Base-by-base conservation (phyloP, 2,888 invertebrate species). In the Ophraella communa region DNA sequence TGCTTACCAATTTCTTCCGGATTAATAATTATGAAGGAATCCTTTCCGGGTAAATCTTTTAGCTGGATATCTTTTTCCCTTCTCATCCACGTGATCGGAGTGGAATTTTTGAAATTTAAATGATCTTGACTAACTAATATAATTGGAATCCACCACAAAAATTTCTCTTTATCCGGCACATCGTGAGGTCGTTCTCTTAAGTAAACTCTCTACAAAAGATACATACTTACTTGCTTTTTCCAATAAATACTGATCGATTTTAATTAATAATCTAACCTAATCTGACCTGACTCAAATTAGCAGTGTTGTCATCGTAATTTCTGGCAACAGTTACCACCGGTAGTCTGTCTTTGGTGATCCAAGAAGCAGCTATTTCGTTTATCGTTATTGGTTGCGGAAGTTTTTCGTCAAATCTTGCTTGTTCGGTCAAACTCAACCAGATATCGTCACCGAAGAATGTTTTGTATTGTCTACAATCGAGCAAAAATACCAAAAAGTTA, bases 381-480 rank as follows among this genome's bases (percentile, higher is more conserved):
- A 90, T 84, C 60, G 88, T 88, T 49, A 89, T 83, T 8, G 84
- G 80, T 0, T 78, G 71, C 44, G 87, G 85, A 1, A 92, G 79
- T 62, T 84, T 86, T 1, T 83, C 81, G 73, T 90, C 89, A 44
- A 84, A 83, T 53, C 85, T 82, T 0, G 91, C 91, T 65, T 90
- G 89, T 53, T 87, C 84, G 30, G 91, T 90, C 45, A 95, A 79
- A 1, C 89, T 86, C 49, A 85, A 84, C 92, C 94, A 95, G 61
- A 95, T 87, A 73, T 94, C 93, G 68, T 92, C 89, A 2, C 90
- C 91, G 24, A 88, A 88, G 74, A 94, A 94, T 0, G 91, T 91
- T 72, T 88, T 87, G 77, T 86, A 93, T 80, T 89, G 88, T 52
- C 89, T 89, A 73, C 1, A 78, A 75, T 60, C 57, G 18, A 27